Percentiles rank a stretch among this genome's conserved stretches.
These are phyloP conservation scores for Dinocampus coccinellae DNA, from an alignment of 2,888 invertebrate species.

Conservation along the genomic window DNA sequence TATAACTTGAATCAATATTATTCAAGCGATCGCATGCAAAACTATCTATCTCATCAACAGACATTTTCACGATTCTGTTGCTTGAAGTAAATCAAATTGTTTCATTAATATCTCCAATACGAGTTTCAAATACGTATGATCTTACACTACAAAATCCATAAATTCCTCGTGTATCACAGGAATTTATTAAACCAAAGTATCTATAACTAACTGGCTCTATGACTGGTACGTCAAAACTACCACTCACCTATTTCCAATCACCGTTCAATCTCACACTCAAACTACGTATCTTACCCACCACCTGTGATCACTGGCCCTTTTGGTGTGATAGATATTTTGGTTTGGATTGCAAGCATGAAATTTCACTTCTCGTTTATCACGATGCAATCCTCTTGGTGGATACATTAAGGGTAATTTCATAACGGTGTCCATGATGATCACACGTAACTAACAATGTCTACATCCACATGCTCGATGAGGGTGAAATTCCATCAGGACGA, in stretches of 20 bases:
- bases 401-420: slow-evolving; percentile 48
- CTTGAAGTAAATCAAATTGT: slow-evolving; percentile 13
- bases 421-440: slow-evolving; percentile 30
- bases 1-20: too few relatives aligned
- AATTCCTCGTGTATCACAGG: slow-evolving; percentile 38
- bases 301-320: not conserved
- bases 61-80: not conserved
- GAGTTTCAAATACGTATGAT: not conserved
- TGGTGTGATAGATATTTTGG: slow-evolving; percentile 39
- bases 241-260: not conserved
- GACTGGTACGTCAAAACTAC: not conserved
- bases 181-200: slow-evolving; percentile 22
- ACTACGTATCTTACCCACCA: not conserved
- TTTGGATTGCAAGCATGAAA: slow-evolving; percentile 46
- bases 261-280: not conserved
- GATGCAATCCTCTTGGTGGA: slow-evolving; percentile 47
- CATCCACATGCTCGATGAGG: slow-evolving; percentile 34
- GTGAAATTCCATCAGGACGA: not conserved
- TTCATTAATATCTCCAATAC: slow-evolving; percentile 15
- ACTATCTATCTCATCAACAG: not conserved
- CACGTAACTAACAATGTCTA: not conserved
- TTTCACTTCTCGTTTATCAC: slow-evolving; percentile 49
- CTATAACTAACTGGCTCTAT: slow-evolving; percentile 12
- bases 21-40: too few relatives aligned
- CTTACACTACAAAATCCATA: slow-evolving; percentile 12